Evolutionary conservation across 1,140 invertebrate genomes (phyloP), one percentile per base, ranked within the genome.

Genomic region (Nixonia krombeini): DNA sequence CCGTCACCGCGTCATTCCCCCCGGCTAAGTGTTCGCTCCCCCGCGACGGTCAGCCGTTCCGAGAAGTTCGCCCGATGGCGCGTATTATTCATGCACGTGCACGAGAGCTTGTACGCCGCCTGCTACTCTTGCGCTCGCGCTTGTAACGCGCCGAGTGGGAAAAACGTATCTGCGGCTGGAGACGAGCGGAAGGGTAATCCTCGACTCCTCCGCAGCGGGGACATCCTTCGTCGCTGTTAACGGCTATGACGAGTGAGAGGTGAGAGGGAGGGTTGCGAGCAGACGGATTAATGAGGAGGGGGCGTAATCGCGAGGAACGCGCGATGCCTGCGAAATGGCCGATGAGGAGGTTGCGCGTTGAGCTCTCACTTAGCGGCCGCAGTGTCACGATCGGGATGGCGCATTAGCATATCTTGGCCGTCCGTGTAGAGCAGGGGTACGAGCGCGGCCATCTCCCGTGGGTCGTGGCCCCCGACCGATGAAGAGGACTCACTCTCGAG

Each of bases 1-100:
- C n/a, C n/a, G n/a, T n/a, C n/a, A n/a, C n/a, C n/a, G n/a, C n/a
- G n/a, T 21, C 21, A 3, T 21, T 21, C 21, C 6, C 6, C 21
- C 21, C 21, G 21, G 21, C 21, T 21, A 21, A 21, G 21, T 6
- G 21, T 21, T 21, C 2, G 2, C 21, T 3, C 6, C 2, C 6
- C 21, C 2, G 21, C 2, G 21, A 3, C 2, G 21, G 2, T 6
- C 21, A 21, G 40, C 18, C 58, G 75, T 80, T 80, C 78, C 71
- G 52, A 76, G 76, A 80, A 79, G 70, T 63, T 75, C 69, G 59
- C 63, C 72, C 73, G 66, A 55, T 57, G 47, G 68, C 62, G 65
- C 53, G 68, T 75, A 79, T 79, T 79, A 79, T 79, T 79, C 75
- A 79, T 79, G 77, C 58, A 35, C 53, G 23, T 16, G 16, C 23